Conservation (phyloP, 2,888 invertebrate genomes). For the Idaea straminata region DNA sequence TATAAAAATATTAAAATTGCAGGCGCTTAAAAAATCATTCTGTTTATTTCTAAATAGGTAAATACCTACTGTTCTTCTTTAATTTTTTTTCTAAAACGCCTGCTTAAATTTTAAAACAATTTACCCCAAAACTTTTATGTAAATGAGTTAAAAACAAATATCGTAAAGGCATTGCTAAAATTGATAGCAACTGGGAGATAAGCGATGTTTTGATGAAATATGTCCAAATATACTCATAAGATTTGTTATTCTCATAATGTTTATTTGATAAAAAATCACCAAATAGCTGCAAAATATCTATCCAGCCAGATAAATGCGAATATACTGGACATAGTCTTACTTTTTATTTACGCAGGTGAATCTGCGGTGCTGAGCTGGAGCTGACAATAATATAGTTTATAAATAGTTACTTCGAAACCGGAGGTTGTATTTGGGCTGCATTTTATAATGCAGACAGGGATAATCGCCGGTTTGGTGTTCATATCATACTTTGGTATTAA, state of each 20-base stretch:
- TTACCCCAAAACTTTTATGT: not conserved
- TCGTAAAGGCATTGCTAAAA: not conserved
- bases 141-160: not conserved
- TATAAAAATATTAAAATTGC: not conserved
- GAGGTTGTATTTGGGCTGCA: too few relatives aligned
- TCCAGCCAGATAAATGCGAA: too few relatives aligned
- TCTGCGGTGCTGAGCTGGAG: too few relatives aligned
- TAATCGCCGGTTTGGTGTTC: too few relatives aligned
- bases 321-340: too few relatives aligned
- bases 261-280: not conserved
- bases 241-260: not conserved
- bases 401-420: too few relatives aligned
- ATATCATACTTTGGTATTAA: too few relatives aligned
- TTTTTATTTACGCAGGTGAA: too few relatives aligned
- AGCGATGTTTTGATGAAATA: not conserved
- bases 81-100: not conserved
- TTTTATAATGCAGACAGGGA: too few relatives aligned
- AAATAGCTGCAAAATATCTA: too few relatives aligned
- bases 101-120: not conserved
- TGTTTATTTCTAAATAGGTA: not conserved
- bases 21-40: not conserved
- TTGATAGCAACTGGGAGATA: not conserved
- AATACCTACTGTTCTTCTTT: not conserved
- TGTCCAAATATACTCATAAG: not conserved
- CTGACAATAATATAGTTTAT: too few relatives aligned